These are phyloP conservation scores for Megalurothrips usitatus DNA, from an alignment of 2,888 invertebrate genomes.

Conservation along the genomic window DNA sequence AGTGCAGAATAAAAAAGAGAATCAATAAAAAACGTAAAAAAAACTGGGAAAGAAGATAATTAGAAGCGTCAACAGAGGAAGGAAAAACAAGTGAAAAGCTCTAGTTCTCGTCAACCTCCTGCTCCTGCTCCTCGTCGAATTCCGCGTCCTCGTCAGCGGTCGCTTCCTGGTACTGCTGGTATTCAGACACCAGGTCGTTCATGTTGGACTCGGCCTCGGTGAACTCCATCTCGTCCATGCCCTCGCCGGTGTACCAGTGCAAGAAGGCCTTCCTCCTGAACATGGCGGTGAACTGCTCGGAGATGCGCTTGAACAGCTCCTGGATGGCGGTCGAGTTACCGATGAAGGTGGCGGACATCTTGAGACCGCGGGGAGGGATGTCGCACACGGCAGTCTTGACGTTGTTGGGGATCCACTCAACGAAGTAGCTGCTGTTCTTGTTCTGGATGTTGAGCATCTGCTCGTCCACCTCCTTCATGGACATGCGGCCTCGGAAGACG, in stretches of 20 bases:
- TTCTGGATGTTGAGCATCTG: conserved; percentile 53
- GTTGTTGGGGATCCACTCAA: conserved; percentile 45
- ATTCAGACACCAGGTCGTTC: conserved; percentile 67
- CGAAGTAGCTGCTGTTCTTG: conserved; percentile 45
- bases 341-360: conserved; percentile 58
- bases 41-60: conserved; percentile 29
- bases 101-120: conserved; percentile 45
- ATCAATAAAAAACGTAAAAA: conserved; percentile 22
- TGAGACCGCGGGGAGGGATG: conserved; percentile 57
- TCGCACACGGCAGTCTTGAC: conserved; percentile 58
- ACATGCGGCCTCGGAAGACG: conserved; percentile 49
- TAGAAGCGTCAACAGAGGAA: conserved; percentile 27
- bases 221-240: conserved; percentile 71
- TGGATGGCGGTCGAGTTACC: conserved; percentile 54
- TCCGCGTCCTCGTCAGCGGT: conserved; percentile 47
- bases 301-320: conserved; percentile 53
- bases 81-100: conserved; percentile 30
- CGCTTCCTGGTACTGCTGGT: conserved; percentile 61
- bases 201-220: conserved; percentile 68
- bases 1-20: neutral
- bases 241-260: conserved; percentile 97
- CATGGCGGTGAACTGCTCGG: conserved; percentile 57
- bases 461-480: conserved; percentile 49
- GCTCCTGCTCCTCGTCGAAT: conserved; percentile 53
- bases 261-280: conserved; percentile 73